Conservation (phyloP, 2,797 vertebrate genomes). For the Danio albolineatus region DNA sequence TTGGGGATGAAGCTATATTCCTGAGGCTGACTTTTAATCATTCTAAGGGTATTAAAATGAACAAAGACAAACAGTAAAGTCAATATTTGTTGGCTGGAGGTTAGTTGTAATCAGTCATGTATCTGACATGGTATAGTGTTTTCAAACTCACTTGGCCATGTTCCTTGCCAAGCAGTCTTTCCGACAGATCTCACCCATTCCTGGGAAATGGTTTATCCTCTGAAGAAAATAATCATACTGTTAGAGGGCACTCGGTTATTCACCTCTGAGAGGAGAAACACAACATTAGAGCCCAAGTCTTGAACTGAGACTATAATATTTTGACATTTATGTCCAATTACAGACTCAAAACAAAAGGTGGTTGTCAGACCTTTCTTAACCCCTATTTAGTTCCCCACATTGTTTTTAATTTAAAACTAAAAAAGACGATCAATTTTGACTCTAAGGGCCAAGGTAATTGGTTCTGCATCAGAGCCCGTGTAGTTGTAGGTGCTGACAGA, state of each 20-base stretch:
- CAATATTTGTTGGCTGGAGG: not conserved
- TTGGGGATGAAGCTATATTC: slow-evolving; percentile 97
- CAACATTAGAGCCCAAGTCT: slow-evolving; percentile 79
- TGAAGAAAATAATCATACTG: slow-evolving; percentile 83
- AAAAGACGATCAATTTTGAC: slow-evolving; percentile 81
- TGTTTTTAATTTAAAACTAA: slow-evolving; percentile 76
- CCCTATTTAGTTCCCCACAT: slow-evolving; percentile 82
- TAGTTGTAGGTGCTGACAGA: slow-evolving; percentile 80
- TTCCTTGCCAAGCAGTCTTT: slow-evolving; percentile 99
- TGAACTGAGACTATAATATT: slow-evolving; percentile 82
- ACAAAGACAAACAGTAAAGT: not conserved
- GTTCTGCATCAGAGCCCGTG: slow-evolving; percentile 84
- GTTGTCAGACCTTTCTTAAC: slow-evolving; percentile 81
- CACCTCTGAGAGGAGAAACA: slow-evolving; percentile 75
- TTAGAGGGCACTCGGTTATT: slow-evolving; percentile 77
- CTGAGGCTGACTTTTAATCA: slow-evolving; percentile 95
- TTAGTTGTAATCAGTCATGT: slow-evolving; percentile 12
- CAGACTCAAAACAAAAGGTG: slow-evolving; percentile 85
- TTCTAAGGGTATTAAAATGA: slow-evolving; percentile 76
- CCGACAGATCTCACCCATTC: slow-evolving; percentile 99
- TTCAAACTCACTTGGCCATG: slow-evolving; percentile 95
- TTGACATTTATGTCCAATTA: slow-evolving; percentile 90
- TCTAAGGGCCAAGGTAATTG: slow-evolving; percentile 84
- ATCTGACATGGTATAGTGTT: slow-evolving; percentile 19
- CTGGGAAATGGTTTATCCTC: slow-evolving; percentile 99